Base-by-base conservation (phyloP, 2,888 invertebrate genomes). In the Standfussiana lucernea region DNA sequence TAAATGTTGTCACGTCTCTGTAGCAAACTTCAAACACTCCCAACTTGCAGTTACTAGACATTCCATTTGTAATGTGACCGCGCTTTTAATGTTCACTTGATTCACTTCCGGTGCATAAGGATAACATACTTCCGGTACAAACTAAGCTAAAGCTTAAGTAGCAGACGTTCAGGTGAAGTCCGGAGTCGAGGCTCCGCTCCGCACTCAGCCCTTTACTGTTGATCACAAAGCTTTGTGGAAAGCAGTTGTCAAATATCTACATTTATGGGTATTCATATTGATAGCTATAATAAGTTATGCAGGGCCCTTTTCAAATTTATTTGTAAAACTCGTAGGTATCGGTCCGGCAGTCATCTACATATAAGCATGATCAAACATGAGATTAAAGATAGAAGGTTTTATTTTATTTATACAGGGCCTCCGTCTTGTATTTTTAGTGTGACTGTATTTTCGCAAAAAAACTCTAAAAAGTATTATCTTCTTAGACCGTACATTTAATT, bases 21-120 rank as follows among this genome's bases (percentile, higher is more conserved):
- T 37, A 24, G n/a, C n/a, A 24, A 75, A 28, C 47, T 37, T 56
- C 32, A 59, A 65, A 76, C 56, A 56, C 18, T 65, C 28, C 15
- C 74, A 24, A 37, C 5, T 45, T 24, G 15, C 32, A 18, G 32
- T 61, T 59, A 45, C n/a, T 35, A 71, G 21, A 45, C 45, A 62
- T 47, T 28, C 37, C 21, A 65, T 37, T 47, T 37, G 45, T 15
- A 47, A n/a, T 13, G 47, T 66, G 50, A 66, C 72, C 15, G n/a
- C 40, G 11, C 15, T 75, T 37, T 56, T 53, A 64, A 53, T 65
- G 64, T 56, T 45, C 35, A 73, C 42, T 47, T 45, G 73, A 69
- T 28, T 45, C 45, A 42, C 35, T 68, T 42, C 42, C 59, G 37
- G 37, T 62, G 24, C 62, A 37, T 24, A 67, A 35, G 50, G n/a